These are phyloP conservation scores for Drosophila limbata DNA, from an alignment of 2,888 invertebrate species.

Conservation along the genomic window DNA sequence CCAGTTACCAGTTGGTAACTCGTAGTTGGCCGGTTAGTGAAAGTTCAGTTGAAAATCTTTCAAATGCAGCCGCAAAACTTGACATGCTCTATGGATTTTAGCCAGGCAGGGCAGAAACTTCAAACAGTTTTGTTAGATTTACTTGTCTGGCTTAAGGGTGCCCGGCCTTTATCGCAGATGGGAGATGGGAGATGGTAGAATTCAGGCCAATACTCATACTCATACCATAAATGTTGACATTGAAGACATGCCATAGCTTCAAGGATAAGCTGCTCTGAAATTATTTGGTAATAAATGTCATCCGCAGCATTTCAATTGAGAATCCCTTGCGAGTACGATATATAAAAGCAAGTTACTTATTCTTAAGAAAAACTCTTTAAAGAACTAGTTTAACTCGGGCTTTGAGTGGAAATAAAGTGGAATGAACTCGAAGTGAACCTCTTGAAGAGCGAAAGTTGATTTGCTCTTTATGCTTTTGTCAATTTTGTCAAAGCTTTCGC, in stretches of 20 bases:
- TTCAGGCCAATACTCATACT: constrained; percentile 24
- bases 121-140: constrained; percentile 52
- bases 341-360: neutral
- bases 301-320: constrained; percentile 34
- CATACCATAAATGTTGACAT: constrained; percentile 50
- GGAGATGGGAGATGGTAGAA: neutral
- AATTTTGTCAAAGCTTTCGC: constrained; percentile 69
- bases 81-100: constrained; percentile 43
- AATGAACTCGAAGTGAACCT: constrained; percentile 16
- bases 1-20: constrained; percentile 36
- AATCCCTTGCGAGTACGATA: neutral
- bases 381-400: neutral
- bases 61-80: constrained; percentile 72
- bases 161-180: neutral
- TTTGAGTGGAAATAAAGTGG: neutral
- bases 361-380: neutral
- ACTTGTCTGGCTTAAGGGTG: constrained; percentile 38
- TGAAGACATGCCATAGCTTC: constrained; percentile 40
- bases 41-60: constrained; percentile 71
- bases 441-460: constrained; percentile 32
- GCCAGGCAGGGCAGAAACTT: constrained; percentile 31
- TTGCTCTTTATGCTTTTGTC: constrained; percentile 15
- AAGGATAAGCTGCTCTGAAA: constrained; percentile 37
- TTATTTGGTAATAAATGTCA: constrained; percentile 45
- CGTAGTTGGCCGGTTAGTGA: constrained; percentile 47